Evolutionary conservation across 2,888 invertebrate genomes (phyloP), one percentile per base, ranked within the genome.

Genomic region (Colostygia pectinataria): DNA sequence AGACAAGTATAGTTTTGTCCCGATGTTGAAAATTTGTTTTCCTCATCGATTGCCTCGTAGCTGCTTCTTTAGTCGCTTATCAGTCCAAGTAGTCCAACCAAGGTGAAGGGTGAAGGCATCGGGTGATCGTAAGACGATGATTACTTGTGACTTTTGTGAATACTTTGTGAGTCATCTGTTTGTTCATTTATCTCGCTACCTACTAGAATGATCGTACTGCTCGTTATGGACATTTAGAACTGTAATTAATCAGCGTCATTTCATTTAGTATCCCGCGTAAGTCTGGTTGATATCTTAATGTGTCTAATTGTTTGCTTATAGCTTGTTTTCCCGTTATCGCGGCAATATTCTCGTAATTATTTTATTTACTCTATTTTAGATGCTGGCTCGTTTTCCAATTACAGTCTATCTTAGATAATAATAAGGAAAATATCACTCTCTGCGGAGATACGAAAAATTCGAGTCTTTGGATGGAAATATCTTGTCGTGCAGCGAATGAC

Each of bases 71-170:
- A 9, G 10, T 9, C 31, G 41, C 40, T 41, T 44, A 34, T 9
- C 39, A 9, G 9, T 29, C 29, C 27, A n/a, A n/a, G n/a, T n/a
- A n/a, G n/a, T n/a, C n/a, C n/a, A n/a, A n/a, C n/a, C n/a, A 31
- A 53, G 53, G 50, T 53, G 46, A 50, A 44, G 46, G 45, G 46
- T 46, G 40, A 29, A 31, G n/a, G n/a, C 31, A 31, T 47, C 40
- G 46, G 32, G 50, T 32, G 50, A 53, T 47, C 31, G 29, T 38
- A n/a, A 39, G 39, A 18, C 43, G 4, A 23, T 20, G 9, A 28
- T 10, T 25, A 18, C 41, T 40, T 43, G 28, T 23, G 46, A 34
- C 47, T 12, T n/a, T n/a, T n/a, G n/a, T n/a, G n/a, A n/a, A n/a
- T n/a, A n/a, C n/a, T 13, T 3, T 33, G 34, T 47, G 52, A 56